Base-by-base conservation (phyloP, 2,797 vertebrate genomes). In the Chiloscyllium punctatum region DNA sequence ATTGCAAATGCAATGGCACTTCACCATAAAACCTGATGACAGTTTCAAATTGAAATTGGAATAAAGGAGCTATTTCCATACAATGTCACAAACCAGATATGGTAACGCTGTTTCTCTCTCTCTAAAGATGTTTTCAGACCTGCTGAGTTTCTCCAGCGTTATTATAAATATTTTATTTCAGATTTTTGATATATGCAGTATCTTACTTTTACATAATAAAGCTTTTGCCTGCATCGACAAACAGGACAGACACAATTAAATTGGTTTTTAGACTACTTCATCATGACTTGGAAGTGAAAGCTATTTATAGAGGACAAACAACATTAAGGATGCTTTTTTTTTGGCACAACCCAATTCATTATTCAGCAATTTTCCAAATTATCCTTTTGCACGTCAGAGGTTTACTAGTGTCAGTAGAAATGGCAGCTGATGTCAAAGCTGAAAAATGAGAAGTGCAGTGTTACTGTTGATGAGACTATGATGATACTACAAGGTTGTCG, bases 201-300 rank as follows among this genome's bases (percentile, higher is more conserved):
- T 74, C 74, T 74, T 74, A 27, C 72, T 74, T 33, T 74, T 74
- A 30, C 11, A 74, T 25, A 87, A 53, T 23, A 23, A 88, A 57
- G 51, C 86, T 30, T 13, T 53, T 88, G 9, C 27, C 86, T 88
- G 51, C 86, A 30, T 88, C 9, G 57, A 6, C 86, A 88, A 53
- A 57, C 86, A 88, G 51, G 51, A 88, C 11, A 1, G 86, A 27
- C 86, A 88, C 25, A 30, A 88, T 57, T 30, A 30, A 88, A 88
- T 57, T 57, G 51, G 25, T 27, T 27, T 88, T 88, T 88, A 92
- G 68, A n/a, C 90, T 92, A 33, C 6, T 69, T 92, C 33, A 68
- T 62, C 62, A 68, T 92, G 92, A 42, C 62, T 91, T 92, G 62
- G 86, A 92, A 92, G 68, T 27, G 90, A 68, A 92, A 92, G 16